phyloP scores from a whole-genome alignment of 1,140 invertebrate genomes.

The Chrysoperla carnea region DNA sequence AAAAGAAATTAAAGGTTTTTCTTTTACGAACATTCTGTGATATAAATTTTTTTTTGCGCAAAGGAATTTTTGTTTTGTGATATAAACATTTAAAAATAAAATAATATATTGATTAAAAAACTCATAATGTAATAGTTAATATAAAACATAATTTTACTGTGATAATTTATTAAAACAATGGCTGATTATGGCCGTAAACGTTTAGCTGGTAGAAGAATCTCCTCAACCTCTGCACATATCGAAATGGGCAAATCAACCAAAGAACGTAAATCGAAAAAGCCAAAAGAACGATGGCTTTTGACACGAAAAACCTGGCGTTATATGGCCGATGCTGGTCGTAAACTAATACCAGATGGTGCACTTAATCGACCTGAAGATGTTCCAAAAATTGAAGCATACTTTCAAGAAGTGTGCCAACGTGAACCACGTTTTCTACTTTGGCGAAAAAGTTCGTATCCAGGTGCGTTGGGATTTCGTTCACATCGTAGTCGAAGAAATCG shows the following conservation, averaged over 20 bases:
- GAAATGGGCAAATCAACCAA: conserved; percentile 29
- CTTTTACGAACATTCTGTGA: too few species aligned
- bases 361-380: conserved; percentile 53
- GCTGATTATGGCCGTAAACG: background rate
- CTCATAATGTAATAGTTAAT: too few species aligned
- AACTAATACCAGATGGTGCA: conserved; percentile 58
- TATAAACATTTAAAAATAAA: too few species aligned
- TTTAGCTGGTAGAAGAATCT: background rate
- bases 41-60: too few species aligned
- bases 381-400: conserved; percentile 62
- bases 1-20: too few species aligned
- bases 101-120: too few species aligned
- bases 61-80: too few species aligned
- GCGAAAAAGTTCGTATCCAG: conserved; percentile 63
- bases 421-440: conserved; percentile 62
- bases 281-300: conserved; percentile 65
- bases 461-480: conserved; percentile 35
- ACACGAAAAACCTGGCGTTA: conserved; percentile 79
- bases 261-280: conserved; percentile 30
- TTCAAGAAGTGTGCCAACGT: conserved; percentile 60
- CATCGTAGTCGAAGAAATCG: conserved; percentile 31
- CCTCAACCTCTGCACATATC: conserved; percentile 6
- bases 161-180: background rate
- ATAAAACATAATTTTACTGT: too few species aligned
- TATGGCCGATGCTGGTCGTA: conserved; percentile 75